Evolutionary conservation across 2,113 vertebrate genomes (phyloP).

Genomic region (Tetrao urogallus): DNA sequence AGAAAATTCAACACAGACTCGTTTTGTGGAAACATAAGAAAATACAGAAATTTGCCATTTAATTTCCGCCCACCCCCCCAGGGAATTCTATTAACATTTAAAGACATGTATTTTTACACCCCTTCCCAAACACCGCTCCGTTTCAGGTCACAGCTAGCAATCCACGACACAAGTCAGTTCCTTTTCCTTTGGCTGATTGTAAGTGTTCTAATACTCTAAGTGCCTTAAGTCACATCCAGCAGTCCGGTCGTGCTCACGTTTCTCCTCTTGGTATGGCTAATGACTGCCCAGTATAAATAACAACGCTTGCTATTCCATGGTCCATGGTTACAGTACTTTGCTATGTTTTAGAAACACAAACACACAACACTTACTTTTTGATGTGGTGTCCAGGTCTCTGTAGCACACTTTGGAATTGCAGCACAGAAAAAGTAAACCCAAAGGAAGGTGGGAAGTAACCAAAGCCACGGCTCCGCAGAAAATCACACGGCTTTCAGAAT

Average conservation of each 20-base stretch:
- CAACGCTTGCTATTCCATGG: constrained; percentile 3
- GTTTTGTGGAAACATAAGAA: not conserved
- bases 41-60: not conserved
- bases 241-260: not conserved
- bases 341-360: constrained; percentile 20
- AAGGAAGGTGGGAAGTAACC: not conserved
- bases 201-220: not conserved
- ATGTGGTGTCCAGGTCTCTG: constrained; percentile 47
- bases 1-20: not conserved
- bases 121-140: not conserved
- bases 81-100: constrained; percentile 16
- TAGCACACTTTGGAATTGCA: constrained; percentile 49
- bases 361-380: constrained; percentile 40
- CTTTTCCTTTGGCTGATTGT: constrained; percentile 31
- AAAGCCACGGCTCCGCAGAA: not conserved
- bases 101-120: not conserved
- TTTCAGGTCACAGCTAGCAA: not conserved
- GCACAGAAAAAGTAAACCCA: constrained; percentile 26
- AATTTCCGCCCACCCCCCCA: not conserved
- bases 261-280: not conserved
- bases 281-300: constrained; percentile 10
- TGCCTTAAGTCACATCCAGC: not conserved
- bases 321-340: constrained; percentile 15
- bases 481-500: not conserved
- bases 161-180: not conserved